Conservation (phyloP, 1,140 invertebrate species). For the Hypothenemus hampei region DNA sequence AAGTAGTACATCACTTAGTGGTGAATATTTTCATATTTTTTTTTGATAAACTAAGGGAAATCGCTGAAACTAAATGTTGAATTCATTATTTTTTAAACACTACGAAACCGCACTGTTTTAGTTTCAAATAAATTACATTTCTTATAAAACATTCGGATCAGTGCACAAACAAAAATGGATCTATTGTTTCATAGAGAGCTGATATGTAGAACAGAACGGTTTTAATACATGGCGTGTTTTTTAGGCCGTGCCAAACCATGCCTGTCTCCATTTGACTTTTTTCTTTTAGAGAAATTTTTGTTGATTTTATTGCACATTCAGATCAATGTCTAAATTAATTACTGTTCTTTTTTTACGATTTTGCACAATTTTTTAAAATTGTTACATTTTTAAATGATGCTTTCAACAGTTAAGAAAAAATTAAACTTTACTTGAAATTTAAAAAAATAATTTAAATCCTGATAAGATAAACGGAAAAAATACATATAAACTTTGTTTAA, state of each 20-base stretch:
- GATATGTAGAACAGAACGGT: constrained; percentile 20
- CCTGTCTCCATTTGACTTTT: constrained; percentile 17
- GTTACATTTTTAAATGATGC: too few species aligned
- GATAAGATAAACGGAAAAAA: too few species aligned
- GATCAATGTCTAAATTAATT: neutral
- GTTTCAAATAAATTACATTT: neutral
- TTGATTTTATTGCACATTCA: neutral
- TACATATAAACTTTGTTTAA: too few species aligned
- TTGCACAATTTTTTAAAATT: too few species aligned
- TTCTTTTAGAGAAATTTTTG: neutral
- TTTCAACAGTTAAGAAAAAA: too few species aligned
- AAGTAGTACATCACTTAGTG: constrained; percentile 59
- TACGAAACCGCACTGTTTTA: too few species aligned
- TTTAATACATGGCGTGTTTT: constrained; percentile 22
- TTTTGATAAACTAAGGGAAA: constrained; percentile 7
- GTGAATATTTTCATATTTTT: constrained; percentile 44
- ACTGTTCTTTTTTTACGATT: too few species aligned
- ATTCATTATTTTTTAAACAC: constrained; percentile 31
- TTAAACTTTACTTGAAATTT: too few species aligned
- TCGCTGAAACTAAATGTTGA: too few species aligned
- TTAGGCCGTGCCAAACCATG: constrained; percentile 20
- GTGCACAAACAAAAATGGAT: neutral
- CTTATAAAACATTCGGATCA: constrained; percentile 5
- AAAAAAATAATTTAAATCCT: too few species aligned
- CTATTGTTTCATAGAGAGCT: constrained; percentile 16